Conservation (phyloP, 2,797 vertebrate species). For the Setipinna tenuifilis region DNA sequence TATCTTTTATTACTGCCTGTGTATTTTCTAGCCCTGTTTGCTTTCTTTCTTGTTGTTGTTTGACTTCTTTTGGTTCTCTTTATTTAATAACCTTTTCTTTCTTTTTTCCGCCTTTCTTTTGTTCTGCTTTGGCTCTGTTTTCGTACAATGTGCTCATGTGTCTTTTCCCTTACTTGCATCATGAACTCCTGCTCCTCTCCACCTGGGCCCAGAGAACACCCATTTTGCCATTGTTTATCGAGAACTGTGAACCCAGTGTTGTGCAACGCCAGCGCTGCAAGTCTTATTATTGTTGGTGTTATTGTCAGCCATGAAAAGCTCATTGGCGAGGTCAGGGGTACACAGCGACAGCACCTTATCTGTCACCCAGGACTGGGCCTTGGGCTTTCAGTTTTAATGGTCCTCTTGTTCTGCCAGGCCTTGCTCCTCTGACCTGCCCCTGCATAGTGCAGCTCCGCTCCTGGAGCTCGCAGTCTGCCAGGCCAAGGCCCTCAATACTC, state of each 20-base stretch:
- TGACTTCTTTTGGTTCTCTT: neutral
- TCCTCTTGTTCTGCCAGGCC: neutral
- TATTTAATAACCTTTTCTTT: neutral
- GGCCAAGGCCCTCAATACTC: conserved; percentile 11
- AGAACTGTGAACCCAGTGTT: neutral
- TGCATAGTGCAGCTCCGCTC: neutral
- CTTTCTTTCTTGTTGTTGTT: neutral
- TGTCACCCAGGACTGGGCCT: conserved; percentile 4
- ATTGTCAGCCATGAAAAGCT: conserved; percentile 6
- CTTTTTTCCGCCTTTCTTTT: neutral
- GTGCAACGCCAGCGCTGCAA: neutral
- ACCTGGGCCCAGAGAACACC: neutral
- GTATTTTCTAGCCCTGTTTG: neutral
- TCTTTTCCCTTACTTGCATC: neutral
- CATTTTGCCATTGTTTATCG: neutral
- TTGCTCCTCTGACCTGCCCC: neutral
- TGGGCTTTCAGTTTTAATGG: conserved; percentile 5
- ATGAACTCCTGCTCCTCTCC: neutral
- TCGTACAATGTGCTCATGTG: neutral
- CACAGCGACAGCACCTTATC: neutral
- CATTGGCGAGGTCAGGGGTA: conserved; percentile 9
- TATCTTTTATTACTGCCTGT: neutral
- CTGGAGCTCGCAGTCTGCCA: neutral
- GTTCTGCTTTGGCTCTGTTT: neutral
- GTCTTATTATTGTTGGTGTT: neutral